These are phyloP conservation scores for Drosophila borealis DNA, from an alignment of 2,888 invertebrate species.

Conservation along the genomic window DNA sequence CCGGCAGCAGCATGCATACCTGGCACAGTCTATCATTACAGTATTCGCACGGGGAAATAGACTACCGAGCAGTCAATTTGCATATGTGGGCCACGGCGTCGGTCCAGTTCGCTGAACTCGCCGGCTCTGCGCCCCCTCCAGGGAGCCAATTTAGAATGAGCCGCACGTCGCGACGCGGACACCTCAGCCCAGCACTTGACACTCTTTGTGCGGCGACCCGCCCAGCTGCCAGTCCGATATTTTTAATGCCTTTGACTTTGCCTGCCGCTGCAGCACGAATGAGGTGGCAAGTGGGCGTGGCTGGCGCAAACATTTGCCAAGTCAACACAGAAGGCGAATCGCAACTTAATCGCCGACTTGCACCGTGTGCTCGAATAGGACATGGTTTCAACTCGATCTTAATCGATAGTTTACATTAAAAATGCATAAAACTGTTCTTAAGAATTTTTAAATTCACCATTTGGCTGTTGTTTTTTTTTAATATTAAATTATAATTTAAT, in stretches of 20 bases:
- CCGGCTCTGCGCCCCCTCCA: constrained; percentile 3
- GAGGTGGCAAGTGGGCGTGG: constrained; percentile 47
- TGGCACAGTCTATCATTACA: constrained; percentile 34
- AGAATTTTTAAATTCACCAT: too few species aligned
- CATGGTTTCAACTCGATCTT: background rate
- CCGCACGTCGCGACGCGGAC: constrained; percentile 42
- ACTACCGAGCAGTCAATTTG: constrained; percentile 16
- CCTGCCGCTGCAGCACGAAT: constrained; percentile 21
- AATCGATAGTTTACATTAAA: too few species aligned
- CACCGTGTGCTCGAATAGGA: constrained; percentile 28
- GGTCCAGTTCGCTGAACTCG: constrained; percentile 67
- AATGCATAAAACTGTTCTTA: too few species aligned
- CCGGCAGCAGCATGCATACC: constrained; percentile 10
- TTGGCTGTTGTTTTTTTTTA: too few species aligned
- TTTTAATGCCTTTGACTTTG: constrained; percentile 65
- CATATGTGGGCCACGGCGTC: constrained; percentile 22
- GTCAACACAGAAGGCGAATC: constrained; percentile 48
- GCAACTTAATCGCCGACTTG: constrained; percentile 19
- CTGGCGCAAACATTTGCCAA: constrained; percentile 43
- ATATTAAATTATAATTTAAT: too few species aligned
- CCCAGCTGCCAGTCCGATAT: constrained; percentile 47
- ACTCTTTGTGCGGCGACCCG: constrained; percentile 56
- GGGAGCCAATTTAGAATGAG: constrained; percentile 64
- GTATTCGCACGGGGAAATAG: constrained; percentile 10
- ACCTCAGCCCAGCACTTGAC: constrained; percentile 70